Base-by-base conservation (phyloP, 1,140 invertebrate genomes). In the Limonius californicus region DNA sequence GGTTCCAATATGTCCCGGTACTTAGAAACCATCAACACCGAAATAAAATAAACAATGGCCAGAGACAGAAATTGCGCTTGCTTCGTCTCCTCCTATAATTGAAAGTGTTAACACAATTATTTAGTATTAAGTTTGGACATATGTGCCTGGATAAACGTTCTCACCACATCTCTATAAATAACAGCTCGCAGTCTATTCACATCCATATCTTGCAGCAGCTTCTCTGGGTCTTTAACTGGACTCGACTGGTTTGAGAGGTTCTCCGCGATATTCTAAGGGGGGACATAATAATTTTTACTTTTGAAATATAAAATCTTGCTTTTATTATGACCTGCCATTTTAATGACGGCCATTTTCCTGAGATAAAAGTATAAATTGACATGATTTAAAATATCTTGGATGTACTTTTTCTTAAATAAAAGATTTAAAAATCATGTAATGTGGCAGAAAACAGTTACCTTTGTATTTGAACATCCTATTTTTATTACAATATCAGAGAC, bases 1-100 rank as follows among this genome's bases (percentile, higher is more conserved):
- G 97, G 97, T 80, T 99, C 97, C 69, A 99, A 79, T 69, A 99
- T 99, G 76, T 99, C 97, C 53, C 98, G 85, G 79, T 99, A 99
- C 77, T 99, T 97, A 32, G 97, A 99, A 54, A 99, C 98, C 97
- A 99, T 99, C 73, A 99, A 80, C 64, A 99, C 98, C 60, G 96
- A 99, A 69, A 99, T 95, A 81, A 99, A 98, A 82, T 99, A 99
- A 57, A 99, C 95, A 77, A 98, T 98, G 63, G 97, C 94, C 69
- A 99, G 82, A 42, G 97, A 97, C 65, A 99, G 83, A 84, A 99
- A 99, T 81, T 99, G 97, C 4, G 97, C 96, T 82, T 99, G 98
- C 78, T 99, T 98, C 50, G 95, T 98, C 82, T 99, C 98, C 84
- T 99, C 97, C 95, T 98, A 78, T 61, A 74, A 72, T 62, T 21